Conservation (phyloP, 2,888 invertebrate genomes). For the Orthonevra nobilis region DNA sequence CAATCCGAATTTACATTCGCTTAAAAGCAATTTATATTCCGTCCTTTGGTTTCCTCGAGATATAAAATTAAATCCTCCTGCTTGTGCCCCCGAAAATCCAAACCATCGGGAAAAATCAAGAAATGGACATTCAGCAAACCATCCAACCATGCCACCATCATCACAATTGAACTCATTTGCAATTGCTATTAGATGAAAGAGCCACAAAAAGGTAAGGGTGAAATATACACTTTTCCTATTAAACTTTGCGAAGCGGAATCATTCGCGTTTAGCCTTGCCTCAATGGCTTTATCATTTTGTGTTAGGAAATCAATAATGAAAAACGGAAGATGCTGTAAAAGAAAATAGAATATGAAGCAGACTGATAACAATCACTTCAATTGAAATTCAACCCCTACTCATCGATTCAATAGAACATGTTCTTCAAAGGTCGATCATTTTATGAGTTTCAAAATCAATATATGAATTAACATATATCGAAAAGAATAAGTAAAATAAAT, state of each 20-base stretch:
- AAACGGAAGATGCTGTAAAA: slow-evolving; percentile 6
- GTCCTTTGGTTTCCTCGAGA: slow-evolving; percentile 20
- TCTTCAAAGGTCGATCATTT: slow-evolving; percentile 45
- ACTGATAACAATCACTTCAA: slow-evolving; percentile 33
- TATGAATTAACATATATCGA: too few species aligned
- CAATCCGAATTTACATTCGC: slow-evolving; percentile 15
- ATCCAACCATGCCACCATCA: slow-evolving; percentile 5
- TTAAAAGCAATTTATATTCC: slow-evolving; percentile 40
- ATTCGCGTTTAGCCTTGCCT: slow-evolving; percentile 1
- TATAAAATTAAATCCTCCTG: slow-evolving; percentile 25
- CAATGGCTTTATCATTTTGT: slow-evolving; percentile 22
- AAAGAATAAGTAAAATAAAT: too few species aligned
- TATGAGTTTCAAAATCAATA: slow-evolving; percentile 39
- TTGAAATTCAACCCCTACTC: slow-evolving; percentile 10
- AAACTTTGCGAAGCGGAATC: background rate
- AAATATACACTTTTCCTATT: slow-evolving; percentile 13
- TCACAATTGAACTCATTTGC: slow-evolving; percentile 57
- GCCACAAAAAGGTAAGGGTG: slow-evolving; percentile 1
- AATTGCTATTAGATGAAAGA: slow-evolving; percentile 45
- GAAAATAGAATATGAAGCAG: slow-evolving; percentile 17
- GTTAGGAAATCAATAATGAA: slow-evolving; percentile 38
- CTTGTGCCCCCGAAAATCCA: background rate
- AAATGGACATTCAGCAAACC: slow-evolving; percentile 13
- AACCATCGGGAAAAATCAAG: slow-evolving; percentile 7
- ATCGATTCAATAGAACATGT: slow-evolving; percentile 7